Evolutionary conservation across 2,113 vertebrate genomes (phyloP).

Genomic region (Burhinus oedicnemus): DNA sequence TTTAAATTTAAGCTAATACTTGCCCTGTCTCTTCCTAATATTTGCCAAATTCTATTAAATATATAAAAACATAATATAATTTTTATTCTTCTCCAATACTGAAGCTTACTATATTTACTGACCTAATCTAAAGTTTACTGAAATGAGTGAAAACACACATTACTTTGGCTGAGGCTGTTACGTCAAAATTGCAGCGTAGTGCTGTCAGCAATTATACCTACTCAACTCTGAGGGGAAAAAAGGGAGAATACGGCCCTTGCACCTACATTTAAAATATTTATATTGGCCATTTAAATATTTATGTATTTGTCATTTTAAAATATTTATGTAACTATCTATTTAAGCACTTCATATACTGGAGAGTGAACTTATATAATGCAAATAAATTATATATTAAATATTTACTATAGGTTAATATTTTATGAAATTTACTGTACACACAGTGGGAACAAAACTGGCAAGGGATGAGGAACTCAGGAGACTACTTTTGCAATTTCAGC

Average conservation of each 20-base stretch:
- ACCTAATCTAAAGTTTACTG: not conserved
- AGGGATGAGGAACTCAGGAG: not conserved
- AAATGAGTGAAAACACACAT: not conserved
- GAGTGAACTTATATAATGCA: constrained; percentile 55
- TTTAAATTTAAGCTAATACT: not conserved
- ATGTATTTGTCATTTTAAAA: constrained; percentile 65
- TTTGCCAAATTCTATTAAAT: not conserved
- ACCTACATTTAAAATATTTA: constrained; percentile 64
- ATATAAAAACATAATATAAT: not conserved
- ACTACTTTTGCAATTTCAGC: constrained; percentile 4
- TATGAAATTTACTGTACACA: constrained; percentile 46
- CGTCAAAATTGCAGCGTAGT: not conserved
- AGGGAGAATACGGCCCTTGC: not conserved
- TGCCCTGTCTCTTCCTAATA: not conserved
- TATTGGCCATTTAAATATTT: constrained; percentile 67
- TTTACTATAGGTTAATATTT: constrained; percentile 70
- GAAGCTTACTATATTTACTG: not conserved
- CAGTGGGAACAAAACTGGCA: constrained; percentile 3
- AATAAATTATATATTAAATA: constrained; percentile 71
- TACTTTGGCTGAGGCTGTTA: not conserved
- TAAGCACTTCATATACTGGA: constrained; percentile 38
- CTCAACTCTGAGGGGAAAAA: not conserved
- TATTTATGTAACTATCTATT: constrained; percentile 51
- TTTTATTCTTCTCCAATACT: not conserved
- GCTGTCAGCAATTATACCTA: constrained; percentile 1